These are phyloP conservation scores for Bombyx mandarina DNA, from an alignment of 1,140 invertebrate species.

Conservation along the genomic window DNA sequence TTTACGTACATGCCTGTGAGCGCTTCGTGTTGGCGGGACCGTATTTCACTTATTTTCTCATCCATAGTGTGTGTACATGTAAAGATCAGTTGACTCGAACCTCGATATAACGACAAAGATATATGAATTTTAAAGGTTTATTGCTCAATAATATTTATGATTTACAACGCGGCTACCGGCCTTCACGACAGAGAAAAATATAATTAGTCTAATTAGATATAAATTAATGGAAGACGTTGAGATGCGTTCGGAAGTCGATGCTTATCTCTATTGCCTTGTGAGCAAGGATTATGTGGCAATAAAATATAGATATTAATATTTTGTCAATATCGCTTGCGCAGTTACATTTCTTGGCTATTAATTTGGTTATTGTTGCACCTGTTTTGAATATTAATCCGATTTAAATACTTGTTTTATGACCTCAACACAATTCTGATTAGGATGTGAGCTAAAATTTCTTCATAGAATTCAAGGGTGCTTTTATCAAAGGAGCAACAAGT, in stretches of 20 bases:
- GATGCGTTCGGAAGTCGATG: conserved; percentile 38
- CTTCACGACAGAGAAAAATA: conserved; percentile 17
- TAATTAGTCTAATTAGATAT: conserved; percentile 35
- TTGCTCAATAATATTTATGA: conserved; percentile 22
- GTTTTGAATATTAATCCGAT: too few species aligned
- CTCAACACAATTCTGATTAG: too few species aligned
- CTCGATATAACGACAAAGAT: conserved; percentile 13
- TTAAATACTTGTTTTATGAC: too few species aligned
- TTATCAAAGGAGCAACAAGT: too few species aligned
- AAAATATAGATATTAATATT: conserved; percentile 27
- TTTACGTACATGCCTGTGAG: too few species aligned
- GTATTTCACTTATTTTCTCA: conserved; percentile 3
- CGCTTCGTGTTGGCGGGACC: too few species aligned
- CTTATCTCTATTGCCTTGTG: conserved; percentile 37
- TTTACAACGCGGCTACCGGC: conserved; percentile 24
- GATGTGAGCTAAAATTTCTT: too few species aligned
- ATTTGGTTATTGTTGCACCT: neutral
- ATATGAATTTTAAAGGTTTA: conserved; percentile 16
- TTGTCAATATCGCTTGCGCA: neutral
- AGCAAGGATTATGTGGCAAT: conserved; percentile 36
- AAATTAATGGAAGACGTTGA: conserved; percentile 24
- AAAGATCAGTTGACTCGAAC: neutral
- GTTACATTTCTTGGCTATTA: too few species aligned
- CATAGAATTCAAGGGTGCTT: too few species aligned
- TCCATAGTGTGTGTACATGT: conserved; percentile 5